Evolutionary conservation across 2,797 vertebrate genomes (phyloP).

Genomic region (Mionectes olivaceus): DNA sequence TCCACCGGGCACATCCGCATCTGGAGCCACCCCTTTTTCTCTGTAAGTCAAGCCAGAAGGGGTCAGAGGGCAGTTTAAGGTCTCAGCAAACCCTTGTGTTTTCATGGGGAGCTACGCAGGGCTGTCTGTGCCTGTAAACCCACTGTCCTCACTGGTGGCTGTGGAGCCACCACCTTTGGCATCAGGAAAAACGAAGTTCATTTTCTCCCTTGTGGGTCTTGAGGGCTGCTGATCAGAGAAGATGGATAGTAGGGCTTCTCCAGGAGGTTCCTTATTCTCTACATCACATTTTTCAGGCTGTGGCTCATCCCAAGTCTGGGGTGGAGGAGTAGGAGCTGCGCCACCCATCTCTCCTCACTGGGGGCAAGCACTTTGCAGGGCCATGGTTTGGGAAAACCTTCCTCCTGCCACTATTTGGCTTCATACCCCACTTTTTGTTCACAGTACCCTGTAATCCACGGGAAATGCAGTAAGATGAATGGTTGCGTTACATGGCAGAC

Average conservation of each 20-base stretch:
- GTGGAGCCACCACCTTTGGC: neutral
- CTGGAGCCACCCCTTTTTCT: slow-evolving; percentile 84
- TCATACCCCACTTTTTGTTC: neutral
- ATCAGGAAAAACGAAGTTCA: neutral
- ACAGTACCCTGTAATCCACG: too few relatives aligned
- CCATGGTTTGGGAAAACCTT: neutral
- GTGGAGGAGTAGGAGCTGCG: neutral
- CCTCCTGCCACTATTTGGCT: neutral
- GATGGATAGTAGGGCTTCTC: neutral
- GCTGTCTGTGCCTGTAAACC: neutral
- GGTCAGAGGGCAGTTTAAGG: neutral
- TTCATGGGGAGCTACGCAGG: neutral
- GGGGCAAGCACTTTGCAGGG: neutral
- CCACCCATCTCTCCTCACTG: neutral
- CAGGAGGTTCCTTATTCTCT: neutral
- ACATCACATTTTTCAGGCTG: rapidly evolving
- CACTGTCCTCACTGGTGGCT: neutral
- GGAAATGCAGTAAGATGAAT: neutral
- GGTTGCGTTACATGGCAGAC: rapidly evolving
- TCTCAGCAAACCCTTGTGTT: neutral
- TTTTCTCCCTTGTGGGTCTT: neutral
- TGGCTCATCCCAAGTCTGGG: neutral
- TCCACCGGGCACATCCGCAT: slow-evolving; percentile 82
- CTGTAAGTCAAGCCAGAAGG: slow-evolving; percentile 77
- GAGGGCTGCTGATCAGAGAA: neutral